phyloP scores from a whole-genome alignment of 2,888 invertebrate species.

The Nomada flava region DNA sequence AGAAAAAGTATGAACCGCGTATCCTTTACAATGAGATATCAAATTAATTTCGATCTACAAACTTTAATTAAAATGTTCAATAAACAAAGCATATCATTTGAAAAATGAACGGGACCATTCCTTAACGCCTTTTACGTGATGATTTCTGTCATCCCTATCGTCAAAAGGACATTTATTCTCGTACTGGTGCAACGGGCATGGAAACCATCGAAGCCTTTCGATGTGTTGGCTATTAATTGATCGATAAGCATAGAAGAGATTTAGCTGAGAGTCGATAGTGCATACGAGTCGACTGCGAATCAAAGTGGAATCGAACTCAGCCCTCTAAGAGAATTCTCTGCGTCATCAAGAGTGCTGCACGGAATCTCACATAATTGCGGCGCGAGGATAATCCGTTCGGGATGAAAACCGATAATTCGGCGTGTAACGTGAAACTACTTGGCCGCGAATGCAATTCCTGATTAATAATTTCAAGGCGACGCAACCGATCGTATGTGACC shows the following conservation, averaged over 20 bases:
- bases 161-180: neutral
- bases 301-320: conserved; percentile 9
- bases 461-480: conserved; percentile 65
- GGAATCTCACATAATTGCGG: conserved; percentile 53
- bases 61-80: no score
- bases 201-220: neutral
- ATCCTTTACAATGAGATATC: neutral
- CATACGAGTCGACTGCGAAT: conserved; percentile 16
- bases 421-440: conserved; percentile 52
- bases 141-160: neutral
- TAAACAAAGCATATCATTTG: no score
- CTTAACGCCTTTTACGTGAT: neutral
- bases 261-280: conserved; percentile 11
- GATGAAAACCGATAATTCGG: conserved; percentile 58
- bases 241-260: conserved; percentile 25
- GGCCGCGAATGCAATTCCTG: conserved; percentile 43
- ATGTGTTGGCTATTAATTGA: conserved; percentile 41
- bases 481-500: conserved; percentile 16
- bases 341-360: conserved; percentile 32
- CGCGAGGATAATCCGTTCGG: conserved; percentile 45
- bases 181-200: neutral
- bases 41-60: no score
- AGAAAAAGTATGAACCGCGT: no score
- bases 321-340: conserved; percentile 33
- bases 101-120: no score